Evolutionary conservation across 2,113 vertebrate genomes (phyloP).

Genomic region (Labeo catla): DNA sequence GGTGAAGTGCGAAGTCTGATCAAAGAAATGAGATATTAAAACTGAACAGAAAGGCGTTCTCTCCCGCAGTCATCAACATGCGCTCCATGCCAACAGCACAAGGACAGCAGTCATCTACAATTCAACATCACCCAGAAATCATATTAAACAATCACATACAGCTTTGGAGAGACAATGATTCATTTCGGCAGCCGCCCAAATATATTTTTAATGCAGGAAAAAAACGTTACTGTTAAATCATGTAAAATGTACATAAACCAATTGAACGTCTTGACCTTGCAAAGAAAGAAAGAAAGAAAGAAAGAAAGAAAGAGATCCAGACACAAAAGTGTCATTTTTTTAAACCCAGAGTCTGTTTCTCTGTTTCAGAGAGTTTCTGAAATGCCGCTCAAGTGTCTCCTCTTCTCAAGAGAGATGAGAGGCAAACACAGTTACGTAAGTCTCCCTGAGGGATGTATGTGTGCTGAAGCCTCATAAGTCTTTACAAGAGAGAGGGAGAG

Average conservation of each 20-base stretch:
- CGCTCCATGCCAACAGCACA: background rate
- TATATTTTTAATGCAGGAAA: background rate
- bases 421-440: slow-evolving; percentile 28
- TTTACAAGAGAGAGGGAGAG: slow-evolving; percentile 27
- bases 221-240: background rate
- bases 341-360: slow-evolving; percentile 7
- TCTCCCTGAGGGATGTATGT: background rate
- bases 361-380: slow-evolving; percentile 18
- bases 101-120: background rate
- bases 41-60: background rate
- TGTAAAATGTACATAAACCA: background rate
- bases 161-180: background rate
- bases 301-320: background rate
- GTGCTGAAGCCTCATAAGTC: slow-evolving; percentile 23
- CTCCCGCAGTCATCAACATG: background rate
- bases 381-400: slow-evolving; percentile 15
- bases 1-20: background rate
- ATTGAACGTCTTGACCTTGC: background rate
- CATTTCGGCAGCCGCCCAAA: background rate
- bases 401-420: slow-evolving; percentile 33
- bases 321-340: background rate
- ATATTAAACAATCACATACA: background rate
- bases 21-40: background rate
- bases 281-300: background rate
- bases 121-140: background rate